Conservation (phyloP, 2,797 vertebrate genomes). For the Cuculus canorus region DNA sequence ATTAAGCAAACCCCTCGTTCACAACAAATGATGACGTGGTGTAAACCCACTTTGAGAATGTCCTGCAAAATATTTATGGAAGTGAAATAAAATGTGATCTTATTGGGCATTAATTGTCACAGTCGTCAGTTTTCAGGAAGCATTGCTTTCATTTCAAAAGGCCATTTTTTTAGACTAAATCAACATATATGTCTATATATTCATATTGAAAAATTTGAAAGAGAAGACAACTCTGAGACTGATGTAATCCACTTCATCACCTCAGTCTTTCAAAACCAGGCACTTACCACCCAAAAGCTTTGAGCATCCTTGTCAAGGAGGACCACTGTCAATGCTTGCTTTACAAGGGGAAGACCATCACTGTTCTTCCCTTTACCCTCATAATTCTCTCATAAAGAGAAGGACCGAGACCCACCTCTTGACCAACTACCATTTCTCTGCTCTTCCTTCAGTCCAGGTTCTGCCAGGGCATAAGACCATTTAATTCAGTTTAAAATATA, state of each 20-base stretch:
- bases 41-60: not conserved
- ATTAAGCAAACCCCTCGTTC: not conserved
- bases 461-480: not conserved
- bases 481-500: not conserved
- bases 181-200: too few relatives aligned
- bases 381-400: not conserved
- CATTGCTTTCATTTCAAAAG: not conserved
- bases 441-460: not conserved
- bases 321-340: not conserved
- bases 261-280: not conserved
- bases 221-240: fast-evolving
- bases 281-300: not conserved
- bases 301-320: fast-evolving
- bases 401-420: not conserved
- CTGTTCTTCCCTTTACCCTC: not conserved
- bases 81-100: not conserved
- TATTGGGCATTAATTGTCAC: not conserved
- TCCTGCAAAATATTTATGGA: not conserved
- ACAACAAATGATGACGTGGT: not conserved
- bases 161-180: not conserved
- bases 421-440: not conserved
- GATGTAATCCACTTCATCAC: not conserved
- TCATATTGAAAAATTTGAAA: not conserved
- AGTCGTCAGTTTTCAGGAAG: not conserved
- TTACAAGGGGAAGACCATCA: not conserved